Percentiles rank a stretch among this genome's conserved stretches.
Evolutionary conservation across 2,888 invertebrate genomes (phyloP).

Genomic region (Cyclophora punctaria): DNA sequence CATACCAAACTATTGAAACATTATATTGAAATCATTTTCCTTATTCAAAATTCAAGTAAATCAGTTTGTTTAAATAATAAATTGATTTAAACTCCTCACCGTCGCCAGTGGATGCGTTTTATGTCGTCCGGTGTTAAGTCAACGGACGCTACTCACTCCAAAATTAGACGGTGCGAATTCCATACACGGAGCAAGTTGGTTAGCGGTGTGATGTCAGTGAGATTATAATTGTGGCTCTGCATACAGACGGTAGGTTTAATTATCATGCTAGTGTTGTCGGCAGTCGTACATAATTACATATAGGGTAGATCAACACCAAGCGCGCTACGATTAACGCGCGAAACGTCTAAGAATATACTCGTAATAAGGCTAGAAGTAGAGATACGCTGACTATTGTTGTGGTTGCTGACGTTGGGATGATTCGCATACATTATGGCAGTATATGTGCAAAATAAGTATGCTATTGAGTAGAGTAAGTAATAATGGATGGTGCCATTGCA

Average conservation of each 20-base stretch:
- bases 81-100: slow-evolving; percentile 1
- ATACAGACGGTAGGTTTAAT: slow-evolving; percentile 16
- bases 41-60: neutral
- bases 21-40: neutral
- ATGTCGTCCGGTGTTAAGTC: slow-evolving; percentile 63
- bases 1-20: neutral
- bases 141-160: slow-evolving; percentile 48
- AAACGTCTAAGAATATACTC: neutral
- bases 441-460: neutral
- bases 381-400: too few relatives aligned
- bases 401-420: too few relatives aligned
- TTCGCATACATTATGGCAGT: neutral
- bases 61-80: neutral
- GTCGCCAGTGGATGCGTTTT: slow-evolving; percentile 28
- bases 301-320: slow-evolving; percentile 11
- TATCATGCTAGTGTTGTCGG: slow-evolving; percentile 17
- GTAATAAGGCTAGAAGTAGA: neutral
- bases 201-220: slow-evolving; percentile 24
- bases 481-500: neutral
- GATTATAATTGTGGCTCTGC: slow-evolving; percentile 28
- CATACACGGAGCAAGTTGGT: slow-evolving; percentile 30
- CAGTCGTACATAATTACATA: slow-evolving; percentile 13
- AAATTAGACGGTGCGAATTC: slow-evolving; percentile 66
- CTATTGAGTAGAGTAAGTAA: slow-evolving; percentile 3
- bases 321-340: slow-evolving; percentile 6